These are phyloP conservation scores for Zygaena filipendulae DNA, from an alignment of 2,888 invertebrate genomes.

Conservation along the genomic window DNA sequence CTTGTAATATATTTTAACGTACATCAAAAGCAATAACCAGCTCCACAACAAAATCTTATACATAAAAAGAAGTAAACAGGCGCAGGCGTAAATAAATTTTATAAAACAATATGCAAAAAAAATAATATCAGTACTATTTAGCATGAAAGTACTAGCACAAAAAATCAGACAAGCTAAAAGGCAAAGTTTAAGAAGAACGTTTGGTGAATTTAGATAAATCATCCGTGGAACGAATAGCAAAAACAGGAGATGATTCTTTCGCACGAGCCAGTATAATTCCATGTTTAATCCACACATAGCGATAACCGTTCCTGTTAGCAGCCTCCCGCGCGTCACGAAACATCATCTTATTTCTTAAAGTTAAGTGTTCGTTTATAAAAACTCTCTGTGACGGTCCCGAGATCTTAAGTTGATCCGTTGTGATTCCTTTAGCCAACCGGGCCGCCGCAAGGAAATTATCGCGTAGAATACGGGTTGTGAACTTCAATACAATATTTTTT, in stretches of 20 bases:
- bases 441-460: conserved; percentile 9
- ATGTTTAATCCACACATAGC: conserved; percentile 12
- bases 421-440: conserved; percentile 5
- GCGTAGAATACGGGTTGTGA: conserved; percentile 2
- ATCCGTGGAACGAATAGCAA: conserved; percentile 1
- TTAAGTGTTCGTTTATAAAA: conserved; percentile 12
- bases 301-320: conserved; percentile 5
- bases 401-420: conserved; percentile 6
- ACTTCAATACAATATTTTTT: conserved; percentile 8
- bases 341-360: conserved; percentile 10
- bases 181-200: no score
- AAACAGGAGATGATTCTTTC: conserved; percentile 4
- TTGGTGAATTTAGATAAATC: conserved; percentile 3
- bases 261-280: conserved; percentile 9
- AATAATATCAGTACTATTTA: no score
- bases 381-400: conserved; percentile 4
- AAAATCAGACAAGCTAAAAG: no score
- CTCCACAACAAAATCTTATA: no score
- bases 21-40: no score
- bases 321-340: conserved; percentile 9
- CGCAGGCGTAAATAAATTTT: no score
- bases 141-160: no score
- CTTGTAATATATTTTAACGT: no score
- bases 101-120: no score
- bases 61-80: no score